Percentiles rank a stretch among this genome's conserved stretches.
These are phyloP conservation scores for Xestia ashworthii DNA, from an alignment of 2,888 invertebrate genomes.

Conservation along the genomic window DNA sequence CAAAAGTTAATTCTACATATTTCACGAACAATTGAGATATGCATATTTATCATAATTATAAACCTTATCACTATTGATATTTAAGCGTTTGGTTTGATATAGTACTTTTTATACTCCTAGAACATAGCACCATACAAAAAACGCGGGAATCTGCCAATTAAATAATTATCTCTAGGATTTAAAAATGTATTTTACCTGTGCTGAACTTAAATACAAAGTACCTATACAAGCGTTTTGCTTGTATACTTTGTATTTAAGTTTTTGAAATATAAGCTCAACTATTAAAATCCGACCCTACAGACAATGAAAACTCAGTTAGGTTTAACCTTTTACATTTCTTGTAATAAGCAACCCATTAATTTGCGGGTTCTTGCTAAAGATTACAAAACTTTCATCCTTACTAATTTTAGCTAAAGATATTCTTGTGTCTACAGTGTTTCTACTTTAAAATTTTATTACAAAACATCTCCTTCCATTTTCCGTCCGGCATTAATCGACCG, in stretches of 20 bases:
- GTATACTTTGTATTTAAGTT: conserved; percentile 6
- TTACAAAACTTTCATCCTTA: conserved; percentile 48
- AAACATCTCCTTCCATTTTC: conserved; percentile 70
- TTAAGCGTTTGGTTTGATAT: too few species aligned
- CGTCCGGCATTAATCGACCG: conserved; percentile 79
- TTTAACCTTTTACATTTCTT: conserved; percentile 15
- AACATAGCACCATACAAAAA: not conserved
- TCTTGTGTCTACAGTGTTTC: conserved; percentile 51
- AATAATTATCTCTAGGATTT: not conserved
- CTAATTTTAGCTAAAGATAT: conserved; percentile 43
- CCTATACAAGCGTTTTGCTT: too few species aligned
- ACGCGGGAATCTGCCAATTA: too few species aligned
- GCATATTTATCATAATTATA: not conserved
- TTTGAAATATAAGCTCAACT: not conserved
- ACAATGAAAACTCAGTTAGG: not conserved
- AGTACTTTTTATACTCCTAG: not conserved
- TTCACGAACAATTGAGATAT: not conserved
- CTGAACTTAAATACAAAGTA: too few species aligned
- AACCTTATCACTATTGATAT: not conserved
- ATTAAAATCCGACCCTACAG: not conserved
- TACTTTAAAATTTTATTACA: conserved; percentile 64
- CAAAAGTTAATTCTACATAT: not conserved
- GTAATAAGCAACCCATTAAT: conserved; percentile 44
- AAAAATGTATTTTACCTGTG: not conserved
- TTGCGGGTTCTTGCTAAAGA: conserved; percentile 45